Conservation (phyloP, 1,140 invertebrate genomes). For the Orussus abietinus region DNA sequence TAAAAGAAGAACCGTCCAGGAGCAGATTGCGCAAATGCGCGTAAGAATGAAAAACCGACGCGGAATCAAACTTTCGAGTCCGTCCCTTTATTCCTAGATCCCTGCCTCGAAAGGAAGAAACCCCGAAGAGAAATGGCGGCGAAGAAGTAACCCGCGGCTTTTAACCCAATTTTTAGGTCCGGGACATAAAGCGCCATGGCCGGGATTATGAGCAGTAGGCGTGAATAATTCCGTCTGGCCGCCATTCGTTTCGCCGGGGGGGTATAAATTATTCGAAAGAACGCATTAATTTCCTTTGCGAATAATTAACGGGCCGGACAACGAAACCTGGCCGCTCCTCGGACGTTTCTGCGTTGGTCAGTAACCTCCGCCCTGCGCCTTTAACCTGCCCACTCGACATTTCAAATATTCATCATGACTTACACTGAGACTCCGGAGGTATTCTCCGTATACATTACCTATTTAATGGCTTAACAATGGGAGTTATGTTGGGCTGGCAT, state of each 20-base stretch:
- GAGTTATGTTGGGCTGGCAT: conserved; percentile 26
- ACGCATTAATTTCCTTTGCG: conserved; percentile 45
- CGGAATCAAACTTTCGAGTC: no score
- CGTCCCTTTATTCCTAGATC: no score
- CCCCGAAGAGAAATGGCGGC: no score
- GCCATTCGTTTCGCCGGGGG: conserved; percentile 31
- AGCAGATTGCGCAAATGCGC: no score
- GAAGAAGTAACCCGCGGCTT: no score
- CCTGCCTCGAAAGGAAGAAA: no score
- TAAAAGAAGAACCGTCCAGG: no score
- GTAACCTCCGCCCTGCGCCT: conserved; percentile 21
- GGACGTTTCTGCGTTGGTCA: no score
- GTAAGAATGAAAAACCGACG: no score
- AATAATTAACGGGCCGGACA: conserved; percentile 45
- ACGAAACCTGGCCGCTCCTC: conserved; percentile 28
- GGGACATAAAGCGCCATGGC: conserved; percentile 6
- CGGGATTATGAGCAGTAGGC: conserved; percentile 13
- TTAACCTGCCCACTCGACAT: conserved; percentile 24
- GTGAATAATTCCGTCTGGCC: conserved; percentile 40
- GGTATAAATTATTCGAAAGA: conserved; percentile 40
- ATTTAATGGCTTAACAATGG: conserved; percentile 34
- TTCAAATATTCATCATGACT: conserved; percentile 48
- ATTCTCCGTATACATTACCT: conserved; percentile 41
- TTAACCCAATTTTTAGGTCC: conserved; percentile 8
- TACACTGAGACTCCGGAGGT: conserved; percentile 35